Evolutionary conservation across 2,113 vertebrate genomes (phyloP), one percentile per base, ranked within the genome.

Genomic region (Melanotaenia duboulayi): DNA sequence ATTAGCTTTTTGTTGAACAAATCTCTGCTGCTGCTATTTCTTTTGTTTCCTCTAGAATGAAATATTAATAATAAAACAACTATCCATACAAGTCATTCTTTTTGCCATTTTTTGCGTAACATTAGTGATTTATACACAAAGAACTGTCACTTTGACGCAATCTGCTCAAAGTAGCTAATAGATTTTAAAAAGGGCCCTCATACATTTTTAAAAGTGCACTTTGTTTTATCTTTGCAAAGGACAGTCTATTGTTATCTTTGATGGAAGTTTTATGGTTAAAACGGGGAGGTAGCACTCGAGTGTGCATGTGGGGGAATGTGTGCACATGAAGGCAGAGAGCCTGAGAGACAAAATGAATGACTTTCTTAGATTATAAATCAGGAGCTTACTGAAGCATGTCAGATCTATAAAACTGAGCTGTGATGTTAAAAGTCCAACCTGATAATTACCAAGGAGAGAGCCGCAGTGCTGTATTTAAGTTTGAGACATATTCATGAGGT

Each of bases 31-130:
- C 51, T 76, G 79, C 86, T 75, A 35, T 79, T 48, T 86, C 74
- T 80, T 81, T 87, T 88, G 71, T 85, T 81, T 87, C 84, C 61
- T 74, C 28, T 6, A 10, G 11, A 28, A 92, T 93, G 1, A 91
- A 93, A 92, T 79, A 92, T 92, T 91, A 42, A 93, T 91, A 74
- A 65, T 71, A 78, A 87, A 87, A 85, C 81, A 90, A 59, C 60
- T 44, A 39, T 59, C 50, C 23, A 16, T 11, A 65, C 71, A 87
- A 82, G 78, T 83, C 73, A 76, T 68, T 52, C 16, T 28, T 12
- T 2, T 69, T 58, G 10, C 19, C 35, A 17, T 72, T 69, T 35
- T 74, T 55, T 60, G 42, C 39, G 40, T 65, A 14, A 7, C 23
- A 24, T 48, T 0, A 51, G 51, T 16, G 13, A 65, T 64, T 39